These are phyloP conservation scores for Synergus gifuensis DNA, from an alignment of 2,888 invertebrate genomes.

Conservation along the genomic window DNA sequence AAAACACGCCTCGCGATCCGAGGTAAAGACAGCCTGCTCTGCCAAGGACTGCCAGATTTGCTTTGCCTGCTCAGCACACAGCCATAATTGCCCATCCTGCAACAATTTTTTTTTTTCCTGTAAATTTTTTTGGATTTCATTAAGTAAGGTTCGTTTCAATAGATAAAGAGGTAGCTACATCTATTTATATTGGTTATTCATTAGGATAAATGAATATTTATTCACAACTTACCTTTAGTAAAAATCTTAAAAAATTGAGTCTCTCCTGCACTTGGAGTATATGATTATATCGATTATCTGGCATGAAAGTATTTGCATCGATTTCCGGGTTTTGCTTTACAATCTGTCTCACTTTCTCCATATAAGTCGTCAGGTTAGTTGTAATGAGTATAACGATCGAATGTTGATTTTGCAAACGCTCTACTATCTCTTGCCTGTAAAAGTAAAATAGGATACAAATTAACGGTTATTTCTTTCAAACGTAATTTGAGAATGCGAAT, in stretches of 20 bases:
- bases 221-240: constrained; percentile 82
- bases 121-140: background rate
- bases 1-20: constrained; percentile 97
- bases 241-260: constrained; percentile 93
- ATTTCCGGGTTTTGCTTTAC: constrained; percentile 86
- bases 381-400: constrained; percentile 96
- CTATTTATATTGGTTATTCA: too few species aligned
- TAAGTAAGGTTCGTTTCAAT: background rate
- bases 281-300: constrained; percentile 95
- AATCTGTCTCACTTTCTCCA: constrained; percentile 89
- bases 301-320: constrained; percentile 88
- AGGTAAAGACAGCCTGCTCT: constrained; percentile 93
- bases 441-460: constrained; percentile 43
- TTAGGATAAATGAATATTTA: constrained; percentile 1
- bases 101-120: constrained; percentile 55
- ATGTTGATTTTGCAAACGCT: constrained; percentile 93
- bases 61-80: constrained; percentile 97
- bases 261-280: constrained; percentile 95
- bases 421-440: constrained; percentile 88
- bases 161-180: too few species aligned
- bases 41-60: constrained; percentile 98
- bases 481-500: background rate
- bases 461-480: background rate
- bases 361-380: constrained; percentile 93
- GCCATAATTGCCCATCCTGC: constrained; percentile 95